Conservation (phyloP, 1,140 invertebrate genomes). For the Magallana angulata region DNA sequence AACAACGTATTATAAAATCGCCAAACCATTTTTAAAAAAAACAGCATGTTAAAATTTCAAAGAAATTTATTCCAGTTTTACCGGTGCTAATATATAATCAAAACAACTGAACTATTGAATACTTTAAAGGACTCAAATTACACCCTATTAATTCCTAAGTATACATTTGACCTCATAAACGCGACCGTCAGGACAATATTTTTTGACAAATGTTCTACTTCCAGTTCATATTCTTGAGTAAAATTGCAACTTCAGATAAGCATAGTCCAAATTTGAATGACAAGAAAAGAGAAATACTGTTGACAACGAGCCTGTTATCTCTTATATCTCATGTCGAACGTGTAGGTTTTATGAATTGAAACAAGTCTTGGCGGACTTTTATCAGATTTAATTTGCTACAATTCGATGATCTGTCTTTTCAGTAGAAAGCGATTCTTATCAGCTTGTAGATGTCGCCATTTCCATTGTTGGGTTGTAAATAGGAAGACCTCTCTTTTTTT, state of each 20-base stretch:
- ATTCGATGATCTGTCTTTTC: conserved; percentile 29
- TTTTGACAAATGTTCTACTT: background rate
- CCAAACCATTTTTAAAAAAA: no score
- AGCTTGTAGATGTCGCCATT: background rate
- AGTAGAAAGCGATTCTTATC: background rate
- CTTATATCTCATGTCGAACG: conserved; percentile 13
- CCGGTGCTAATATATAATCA: no score
- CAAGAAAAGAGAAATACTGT: conserved; percentile 20
- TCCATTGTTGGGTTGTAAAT: background rate
- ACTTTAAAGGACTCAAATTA: background rate
- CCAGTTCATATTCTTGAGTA: background rate
- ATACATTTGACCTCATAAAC: conserved; percentile 20
- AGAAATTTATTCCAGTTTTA: no score
- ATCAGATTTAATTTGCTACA: conserved; percentile 31
- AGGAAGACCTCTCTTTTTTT: background rate
- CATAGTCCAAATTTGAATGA: conserved; percentile 15
- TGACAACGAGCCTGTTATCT: background rate
- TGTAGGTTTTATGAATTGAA: conserved; percentile 3
- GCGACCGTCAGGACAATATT: background rate
- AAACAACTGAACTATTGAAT: no score
- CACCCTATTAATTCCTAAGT: background rate
- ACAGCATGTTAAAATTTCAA: no score
- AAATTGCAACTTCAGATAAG: background rate
- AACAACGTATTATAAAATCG: no score
- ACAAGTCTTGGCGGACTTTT: background rate